Evolutionary conservation across 2,113 vertebrate species (phyloP).

Genomic region (Eolophus roseicapilla): DNA sequence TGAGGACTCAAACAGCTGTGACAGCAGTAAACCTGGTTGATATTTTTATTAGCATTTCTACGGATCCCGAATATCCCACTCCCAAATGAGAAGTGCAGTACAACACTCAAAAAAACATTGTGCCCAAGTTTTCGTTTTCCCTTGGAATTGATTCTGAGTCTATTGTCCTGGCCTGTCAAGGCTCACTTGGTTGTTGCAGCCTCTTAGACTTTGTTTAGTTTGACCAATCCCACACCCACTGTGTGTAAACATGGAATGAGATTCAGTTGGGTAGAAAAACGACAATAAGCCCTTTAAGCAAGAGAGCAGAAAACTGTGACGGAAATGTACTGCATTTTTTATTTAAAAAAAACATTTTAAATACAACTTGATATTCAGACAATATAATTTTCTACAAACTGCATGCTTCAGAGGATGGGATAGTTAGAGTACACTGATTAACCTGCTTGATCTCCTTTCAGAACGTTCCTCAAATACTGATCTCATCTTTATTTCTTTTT

Average conservation of each 20-base stretch:
- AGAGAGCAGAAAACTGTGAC: neutral
- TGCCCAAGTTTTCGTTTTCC: neutral
- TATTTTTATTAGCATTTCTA: neutral
- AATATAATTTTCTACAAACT: neutral
- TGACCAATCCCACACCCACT: neutral
- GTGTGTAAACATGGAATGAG: conserved; percentile 6
- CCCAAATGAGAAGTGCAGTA: neutral
- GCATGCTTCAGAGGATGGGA: neutral
- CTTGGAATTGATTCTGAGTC: neutral
- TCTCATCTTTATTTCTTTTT: neutral
- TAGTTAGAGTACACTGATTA: neutral
- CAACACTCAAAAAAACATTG: neutral
- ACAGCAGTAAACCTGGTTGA: neutral
- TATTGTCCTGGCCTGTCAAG: neutral
- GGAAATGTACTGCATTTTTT: neutral
- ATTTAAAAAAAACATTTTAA: neutral
- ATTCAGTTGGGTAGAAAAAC: neutral
- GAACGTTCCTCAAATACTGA: neutral
- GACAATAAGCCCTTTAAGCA: neutral
- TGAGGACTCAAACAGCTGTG: neutral
- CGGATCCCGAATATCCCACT: neutral
- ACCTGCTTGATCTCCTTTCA: conserved; percentile 1
- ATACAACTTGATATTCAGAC: neutral
- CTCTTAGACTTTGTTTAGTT: neutral
- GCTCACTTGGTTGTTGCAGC: neutral